These are phyloP conservation scores for Drosophila emarginata DNA, from an alignment of 2,888 invertebrate genomes.

Conservation along the genomic window DNA sequence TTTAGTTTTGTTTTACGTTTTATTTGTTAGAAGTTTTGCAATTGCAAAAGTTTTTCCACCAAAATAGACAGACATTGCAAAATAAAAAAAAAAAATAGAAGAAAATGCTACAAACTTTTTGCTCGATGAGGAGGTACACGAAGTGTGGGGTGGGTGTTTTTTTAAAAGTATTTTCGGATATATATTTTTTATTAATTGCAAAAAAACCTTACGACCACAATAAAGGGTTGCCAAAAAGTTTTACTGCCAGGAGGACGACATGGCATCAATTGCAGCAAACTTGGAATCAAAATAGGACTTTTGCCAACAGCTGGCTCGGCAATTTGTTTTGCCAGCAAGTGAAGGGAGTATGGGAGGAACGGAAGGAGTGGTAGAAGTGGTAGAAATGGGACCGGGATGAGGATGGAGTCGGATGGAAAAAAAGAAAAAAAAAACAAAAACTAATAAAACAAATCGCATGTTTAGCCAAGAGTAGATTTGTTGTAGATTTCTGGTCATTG, in stretches of 20 bases:
- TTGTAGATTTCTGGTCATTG: slow-evolving; percentile 67
- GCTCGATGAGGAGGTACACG: not conserved
- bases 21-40: slow-evolving; percentile 68
- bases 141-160: not conserved
- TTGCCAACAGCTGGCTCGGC: slow-evolving; percentile 65
- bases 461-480: slow-evolving; percentile 61
- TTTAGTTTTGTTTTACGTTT: slow-evolving; percentile 41
- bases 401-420: slow-evolving; percentile 33
- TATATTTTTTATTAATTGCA: slow-evolving; percentile 68
- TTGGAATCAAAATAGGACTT: slow-evolving; percentile 22
- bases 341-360: slow-evolving; percentile 4
- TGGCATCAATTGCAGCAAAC: not conserved
- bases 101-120: not conserved
- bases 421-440: too few species aligned
- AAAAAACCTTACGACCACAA: slow-evolving; percentile 31
- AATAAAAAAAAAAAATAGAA: not conserved
- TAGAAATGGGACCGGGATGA: not conserved
- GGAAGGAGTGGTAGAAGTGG: too few species aligned
- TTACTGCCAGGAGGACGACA: slow-evolving; percentile 12
- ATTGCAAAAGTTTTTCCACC: slow-evolving; percentile 47
- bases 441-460: slow-evolving; percentile 78
- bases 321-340: slow-evolving; percentile 56
- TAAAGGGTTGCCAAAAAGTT: slow-evolving; percentile 64
- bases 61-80: slow-evolving; percentile 7
- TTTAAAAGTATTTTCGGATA: slow-evolving; percentile 20